Base-by-base conservation (phyloP, 37 sponge, comb jelly and placozoan genomes). In the Chondrosia reniformis region DNA sequence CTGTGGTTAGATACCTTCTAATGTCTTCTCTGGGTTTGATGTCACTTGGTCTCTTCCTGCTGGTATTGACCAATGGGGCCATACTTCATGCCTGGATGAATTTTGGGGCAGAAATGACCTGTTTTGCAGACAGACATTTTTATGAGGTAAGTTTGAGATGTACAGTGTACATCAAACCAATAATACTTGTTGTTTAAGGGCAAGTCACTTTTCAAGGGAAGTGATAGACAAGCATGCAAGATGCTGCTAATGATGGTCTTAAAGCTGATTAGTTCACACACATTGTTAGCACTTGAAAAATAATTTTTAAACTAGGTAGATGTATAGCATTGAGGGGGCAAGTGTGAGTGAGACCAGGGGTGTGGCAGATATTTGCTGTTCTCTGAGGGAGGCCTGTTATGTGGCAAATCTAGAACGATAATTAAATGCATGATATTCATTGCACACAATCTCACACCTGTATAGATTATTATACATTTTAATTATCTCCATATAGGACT, bases 51-150 rank as follows among this genome's bases (percentile, higher is more conserved):
- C 33, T 73, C 21, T 15, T 86, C 33, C 42, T 82, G 61, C 33
- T 76, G 25, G 10, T 81, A 17, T 69, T 80, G 34, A 43, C 62
- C 6, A 15, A 41, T 24, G 40, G 79, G 3, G 21, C 61, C 21
- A 55, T 89, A 4, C 36, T 93, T 22, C 94, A 93, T 55, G 45
- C 76, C 24, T 93, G 84, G 81, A 38, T 76, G 67, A 93, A 93
- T 84, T 73, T 88, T 34, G 33, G 37, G 42, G 84, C 87, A 15
- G 94, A 93, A 52, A 55, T 93, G 77, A 69, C 63, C 12, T 43
- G 75, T 40, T 89, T 93, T 86, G 94, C 84, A 31, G 94, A 93
- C 59, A 72, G 94, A 21, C 65, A 86, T 73, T 89, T 89, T 43
- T 86, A 93, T 63, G 22, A 54, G 75, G 93, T 92, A 46, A 38